Conservation (phyloP, 2,888 invertebrate genomes). For the Trachelus troglodyta region DNA sequence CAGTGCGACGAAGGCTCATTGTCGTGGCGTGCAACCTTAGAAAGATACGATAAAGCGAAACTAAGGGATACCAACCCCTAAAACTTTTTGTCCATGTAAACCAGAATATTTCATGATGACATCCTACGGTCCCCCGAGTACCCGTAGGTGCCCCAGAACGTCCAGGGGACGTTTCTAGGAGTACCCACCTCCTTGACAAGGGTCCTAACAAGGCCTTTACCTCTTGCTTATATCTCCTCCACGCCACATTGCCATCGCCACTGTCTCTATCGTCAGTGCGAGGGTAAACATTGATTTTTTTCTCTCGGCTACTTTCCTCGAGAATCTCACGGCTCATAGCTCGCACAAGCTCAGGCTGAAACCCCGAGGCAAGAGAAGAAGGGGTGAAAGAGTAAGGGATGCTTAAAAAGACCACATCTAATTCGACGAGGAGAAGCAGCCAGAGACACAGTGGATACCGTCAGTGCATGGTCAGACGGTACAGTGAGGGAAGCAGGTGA, state of each 20-base stretch:
- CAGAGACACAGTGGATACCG: not conserved
- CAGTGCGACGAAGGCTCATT: too few species aligned
- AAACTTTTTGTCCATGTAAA: not conserved
- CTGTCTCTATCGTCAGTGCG: not conserved
- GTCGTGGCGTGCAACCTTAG: too few species aligned
- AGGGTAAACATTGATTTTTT: constrained; percentile 18
- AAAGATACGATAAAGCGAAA: not conserved
- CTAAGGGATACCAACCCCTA: not conserved
- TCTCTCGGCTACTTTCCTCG: constrained; percentile 11
- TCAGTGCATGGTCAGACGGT: not conserved
- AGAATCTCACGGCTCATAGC: not conserved
- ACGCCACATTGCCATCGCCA: not conserved
- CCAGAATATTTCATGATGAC: not conserved
- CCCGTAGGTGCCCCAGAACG: not conserved
- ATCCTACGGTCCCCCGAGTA: not conserved
- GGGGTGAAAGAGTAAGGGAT: not conserved
- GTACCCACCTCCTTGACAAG: not conserved
- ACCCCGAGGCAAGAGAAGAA: not conserved
- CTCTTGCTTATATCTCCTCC: not conserved
- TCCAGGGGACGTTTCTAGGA: not conserved
- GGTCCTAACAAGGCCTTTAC: not conserved
- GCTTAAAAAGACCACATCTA: not conserved
- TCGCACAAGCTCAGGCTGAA: not conserved
- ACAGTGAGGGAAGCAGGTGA: not conserved
- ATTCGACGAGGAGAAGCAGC: not conserved